Evolutionary conservation across 1,140 invertebrate species (phyloP).

Genomic region (Aphelenchoides fujianensis): DNA sequence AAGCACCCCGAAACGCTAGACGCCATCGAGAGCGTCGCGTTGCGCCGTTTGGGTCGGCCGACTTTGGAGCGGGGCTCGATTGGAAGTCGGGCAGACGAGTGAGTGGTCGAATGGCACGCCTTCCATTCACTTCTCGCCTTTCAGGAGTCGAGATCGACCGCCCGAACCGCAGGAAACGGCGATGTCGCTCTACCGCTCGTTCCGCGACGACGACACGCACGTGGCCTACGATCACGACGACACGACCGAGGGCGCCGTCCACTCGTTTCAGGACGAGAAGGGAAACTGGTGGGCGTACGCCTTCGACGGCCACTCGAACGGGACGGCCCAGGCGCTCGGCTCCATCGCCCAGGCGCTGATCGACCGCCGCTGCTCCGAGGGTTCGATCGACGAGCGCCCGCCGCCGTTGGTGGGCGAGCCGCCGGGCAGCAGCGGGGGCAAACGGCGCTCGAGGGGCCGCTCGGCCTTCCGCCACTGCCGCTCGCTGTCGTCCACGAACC

Average conservation of each 20-base stretch:
- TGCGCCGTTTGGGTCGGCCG: conserved; percentile 39
- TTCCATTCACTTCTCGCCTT: not conserved
- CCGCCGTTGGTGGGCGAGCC: not conserved
- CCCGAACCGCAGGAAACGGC: not conserved
- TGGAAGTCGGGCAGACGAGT: not conserved
- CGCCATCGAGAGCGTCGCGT: conserved; percentile 57
- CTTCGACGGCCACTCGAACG: conserved; percentile 73
- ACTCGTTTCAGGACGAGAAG: conserved; percentile 67
- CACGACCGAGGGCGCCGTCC: conserved; percentile 79
- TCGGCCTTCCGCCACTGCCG: not conserved
- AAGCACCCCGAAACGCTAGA: conserved; percentile 60
- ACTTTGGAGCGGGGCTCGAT: not conserved
- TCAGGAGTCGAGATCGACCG: not conserved
- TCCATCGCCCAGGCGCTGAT: conserved; percentile 18
- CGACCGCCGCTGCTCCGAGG: not conserved
- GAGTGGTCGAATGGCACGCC: not conserved
- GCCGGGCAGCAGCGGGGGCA: not conserved
- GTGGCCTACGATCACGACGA: conserved; percentile 80
- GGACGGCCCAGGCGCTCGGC: conserved; percentile 56
- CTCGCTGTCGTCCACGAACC: not conserved
- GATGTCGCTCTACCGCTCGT: not conserved
- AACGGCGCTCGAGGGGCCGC: not conserved
- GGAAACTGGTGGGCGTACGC: conserved; percentile 76
- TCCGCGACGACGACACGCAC: conserved; percentile 67
- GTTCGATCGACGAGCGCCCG: not conserved